Evolutionary conservation across 1,140 invertebrate genomes (phyloP).

Genomic region (Drosophila baimaii): DNA sequence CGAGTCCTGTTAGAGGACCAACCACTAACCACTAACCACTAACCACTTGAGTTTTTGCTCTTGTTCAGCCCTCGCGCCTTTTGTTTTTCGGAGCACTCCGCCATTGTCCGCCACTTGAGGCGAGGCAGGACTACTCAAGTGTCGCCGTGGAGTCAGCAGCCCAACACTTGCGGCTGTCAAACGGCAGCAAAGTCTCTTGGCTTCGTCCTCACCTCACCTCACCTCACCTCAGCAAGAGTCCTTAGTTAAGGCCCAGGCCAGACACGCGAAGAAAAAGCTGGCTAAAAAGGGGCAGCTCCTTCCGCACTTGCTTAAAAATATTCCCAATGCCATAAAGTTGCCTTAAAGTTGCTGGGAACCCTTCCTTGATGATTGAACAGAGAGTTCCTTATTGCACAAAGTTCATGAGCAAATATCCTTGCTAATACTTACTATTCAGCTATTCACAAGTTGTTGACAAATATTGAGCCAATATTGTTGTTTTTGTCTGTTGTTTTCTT

Average conservation of each 20-base stretch:
- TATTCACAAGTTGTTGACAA: background rate
- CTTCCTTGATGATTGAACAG: too few relatives aligned
- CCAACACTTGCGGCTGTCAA: constrained; percentile 55
- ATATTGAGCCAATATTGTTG: background rate
- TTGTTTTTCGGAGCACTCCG: constrained; percentile 22
- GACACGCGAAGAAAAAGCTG: background rate
- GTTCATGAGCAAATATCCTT: background rate
- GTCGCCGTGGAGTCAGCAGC: constrained; percentile 50
- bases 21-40: background rate
- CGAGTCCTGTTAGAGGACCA: background rate
- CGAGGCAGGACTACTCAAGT: constrained; percentile 22
- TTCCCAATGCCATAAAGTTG: too few relatives aligned
- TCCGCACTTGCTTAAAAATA: too few relatives aligned
- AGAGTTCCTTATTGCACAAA: too few relatives aligned
- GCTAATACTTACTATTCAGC: background rate
- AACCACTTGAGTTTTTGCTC: constrained; percentile 29
- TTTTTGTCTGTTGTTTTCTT: background rate
- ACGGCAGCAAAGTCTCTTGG: constrained; percentile 47
- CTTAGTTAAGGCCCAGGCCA: background rate
- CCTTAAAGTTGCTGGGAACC: too few relatives aligned
- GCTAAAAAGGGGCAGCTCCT: background rate
- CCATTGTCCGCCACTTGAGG: constrained; percentile 26
- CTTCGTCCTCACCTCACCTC: constrained; percentile 31
- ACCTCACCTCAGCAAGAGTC: too few relatives aligned
- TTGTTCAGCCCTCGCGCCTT: constrained; percentile 39